A percentile compares a stretch with the other conserved stretches of the same genome.
Conservation (phyloP, 2,797 vertebrate genomes). For the Galago senegalensis region DNA sequence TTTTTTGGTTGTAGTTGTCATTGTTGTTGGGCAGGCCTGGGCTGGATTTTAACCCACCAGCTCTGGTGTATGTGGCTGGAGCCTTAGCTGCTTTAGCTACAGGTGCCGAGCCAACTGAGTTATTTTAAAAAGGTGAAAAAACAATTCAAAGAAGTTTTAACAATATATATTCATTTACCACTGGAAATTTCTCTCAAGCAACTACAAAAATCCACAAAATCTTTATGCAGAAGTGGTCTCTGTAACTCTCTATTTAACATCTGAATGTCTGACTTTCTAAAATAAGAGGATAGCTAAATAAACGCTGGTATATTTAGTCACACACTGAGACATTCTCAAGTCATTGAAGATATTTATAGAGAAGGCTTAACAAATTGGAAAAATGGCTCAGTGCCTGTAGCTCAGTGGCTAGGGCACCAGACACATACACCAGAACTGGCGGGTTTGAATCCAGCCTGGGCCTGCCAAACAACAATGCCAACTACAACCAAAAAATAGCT, state of each 20-base stretch:
- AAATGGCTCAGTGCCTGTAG: too few relatives aligned
- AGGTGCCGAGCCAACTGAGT: not conserved
- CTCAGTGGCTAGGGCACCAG: too few relatives aligned
- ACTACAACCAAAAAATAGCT: too few relatives aligned
- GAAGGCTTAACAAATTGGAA: not conserved
- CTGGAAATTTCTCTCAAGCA: not conserved
- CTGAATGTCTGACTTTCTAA: not conserved
- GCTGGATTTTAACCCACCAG: too few relatives aligned
- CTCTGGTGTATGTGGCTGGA: too few relatives aligned
- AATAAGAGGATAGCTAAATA: not conserved
- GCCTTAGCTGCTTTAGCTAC: too few relatives aligned
- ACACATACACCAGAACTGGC: too few relatives aligned
- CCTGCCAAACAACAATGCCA: too few relatives aligned
- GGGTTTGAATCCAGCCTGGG: too few relatives aligned
- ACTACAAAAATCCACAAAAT: not conserved
- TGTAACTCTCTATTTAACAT: not conserved
- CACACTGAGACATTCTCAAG: not conserved
- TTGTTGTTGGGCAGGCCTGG: too few relatives aligned
- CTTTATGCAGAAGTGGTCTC: not conserved
- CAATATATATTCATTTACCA: not conserved
- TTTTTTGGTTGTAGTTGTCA: too few relatives aligned
- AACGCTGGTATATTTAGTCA: not conserved
- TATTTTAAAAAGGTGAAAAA: constrained; percentile 18
- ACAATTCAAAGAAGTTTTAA: constrained; percentile 17
- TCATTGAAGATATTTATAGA: not conserved